Evolutionary conservation across 2,113 vertebrate genomes (phyloP), one percentile per base, ranked within the genome.

Genomic region (Vulpes vulpes): DNA sequence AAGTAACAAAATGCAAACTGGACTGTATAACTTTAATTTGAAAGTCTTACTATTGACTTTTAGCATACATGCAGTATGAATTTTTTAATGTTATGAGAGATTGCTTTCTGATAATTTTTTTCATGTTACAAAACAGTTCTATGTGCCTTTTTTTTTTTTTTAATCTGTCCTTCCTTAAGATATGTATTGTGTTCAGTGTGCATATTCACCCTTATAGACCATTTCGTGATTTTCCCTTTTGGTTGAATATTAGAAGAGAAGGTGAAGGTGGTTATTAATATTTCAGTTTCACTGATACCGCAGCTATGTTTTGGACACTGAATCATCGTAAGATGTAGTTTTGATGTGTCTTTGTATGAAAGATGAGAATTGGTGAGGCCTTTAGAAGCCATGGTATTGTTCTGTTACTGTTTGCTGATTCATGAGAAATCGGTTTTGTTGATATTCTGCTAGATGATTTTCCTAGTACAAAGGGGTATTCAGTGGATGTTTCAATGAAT

Each of bases 281-380:
- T 59, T 90, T 69, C 1, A 55, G 11, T 88, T 57, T 94, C 35
- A 64, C 27, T 91, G 15, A 89, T 67, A 62, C 5, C 59, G 8
- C 81, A 89, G 17, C 22, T 80, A 1, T 23, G 11, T 82, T 95
- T 79, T 80, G 15, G 35, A 64, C 32, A 78, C 38, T 81, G 43
- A 80, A 84, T 95, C 32, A 64, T 43, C 35, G 23, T 71, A 73
- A 86, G 73, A 23, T 93, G 51, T 53, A 59, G 80, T 96, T 96
- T 51, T 74, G 4, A 30, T 43, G 15, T 51, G 3, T 74, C 10
- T 92, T 38, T 88, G 1, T 86, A 23, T 35, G 23, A 94, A 94
- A 93, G 57, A 59, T 71, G 30, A 82, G n/a, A 76, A 83, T 38
- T 49, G 20, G 10, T 83, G n/a, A 89, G 38, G 59, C 20, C 20